Conservation (phyloP, 2,888 invertebrate genomes). For the Eupelmus urozonus region DNA sequence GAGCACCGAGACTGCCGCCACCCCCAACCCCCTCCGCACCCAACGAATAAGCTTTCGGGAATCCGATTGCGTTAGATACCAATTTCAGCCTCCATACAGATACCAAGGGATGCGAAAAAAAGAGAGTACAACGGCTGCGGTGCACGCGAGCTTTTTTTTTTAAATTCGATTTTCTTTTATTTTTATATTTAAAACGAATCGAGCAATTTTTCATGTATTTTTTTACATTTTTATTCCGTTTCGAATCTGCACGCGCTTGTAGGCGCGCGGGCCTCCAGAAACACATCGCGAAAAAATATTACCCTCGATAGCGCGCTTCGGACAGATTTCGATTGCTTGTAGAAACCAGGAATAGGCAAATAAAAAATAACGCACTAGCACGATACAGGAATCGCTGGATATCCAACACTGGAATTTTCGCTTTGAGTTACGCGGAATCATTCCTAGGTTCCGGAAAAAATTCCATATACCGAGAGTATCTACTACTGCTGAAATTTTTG, state of each 20-base stretch:
- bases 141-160: slow-evolving; percentile 1
- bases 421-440: too few species aligned
- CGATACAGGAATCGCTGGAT: too few species aligned
- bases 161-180: slow-evolving; percentile 22
- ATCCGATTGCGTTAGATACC: slow-evolving; percentile 52
- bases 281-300: not conserved
- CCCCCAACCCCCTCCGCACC: slow-evolving; percentile 9
- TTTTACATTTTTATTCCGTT: slow-evolving; percentile 4
- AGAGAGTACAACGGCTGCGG: slow-evolving; percentile 8
- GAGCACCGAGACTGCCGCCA: slow-evolving; percentile 40
- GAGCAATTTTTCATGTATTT: slow-evolving; percentile 10
- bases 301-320: too few species aligned
- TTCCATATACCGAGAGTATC: too few species aligned
- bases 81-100: slow-evolving; percentile 24
- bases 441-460: too few species aligned
- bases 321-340: not conserved
- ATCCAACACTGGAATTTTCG: too few species aligned
- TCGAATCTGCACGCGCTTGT: not conserved
- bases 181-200: slow-evolving; percentile 4
- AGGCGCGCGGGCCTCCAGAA: not conserved
- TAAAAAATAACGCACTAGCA: too few species aligned
- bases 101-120: not conserved
- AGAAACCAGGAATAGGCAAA: not conserved
- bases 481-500: not conserved
- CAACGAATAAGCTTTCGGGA: slow-evolving; percentile 53